Base-by-base conservation (phyloP, 1,140 invertebrate genomes). In the Drosophila kohkoa region DNA sequence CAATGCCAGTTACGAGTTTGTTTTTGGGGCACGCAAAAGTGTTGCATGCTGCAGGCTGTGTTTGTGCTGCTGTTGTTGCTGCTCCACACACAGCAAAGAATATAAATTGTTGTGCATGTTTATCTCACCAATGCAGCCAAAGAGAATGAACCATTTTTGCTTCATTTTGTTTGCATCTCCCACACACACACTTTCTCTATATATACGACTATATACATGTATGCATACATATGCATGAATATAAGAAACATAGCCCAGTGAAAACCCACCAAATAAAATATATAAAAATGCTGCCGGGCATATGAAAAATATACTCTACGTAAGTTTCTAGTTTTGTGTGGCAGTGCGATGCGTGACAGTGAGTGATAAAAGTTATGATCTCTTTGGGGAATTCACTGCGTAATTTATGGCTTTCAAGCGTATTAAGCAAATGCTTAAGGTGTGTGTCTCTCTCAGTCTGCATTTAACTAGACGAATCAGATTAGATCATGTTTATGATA, bases 361-460 rank as follows among this genome's bases (percentile, higher is more conserved):
- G 85, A 83, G 81, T 88, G 81, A 89, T 80, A 89, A 77, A 76
- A 88, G 77, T 89, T 89, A 88, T 88, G 83, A 73, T 75, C 77
- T 81, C 85, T 89, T 75, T 65, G 55, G 69, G 69, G 60, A 64
- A 73, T 69, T 41, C 65, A 55, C 15, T 67, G 63, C 67, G 51
- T 74, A 76, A 67, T 82, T 75, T 77, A 77, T 54, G 77, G 68
- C 62, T 57, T 52, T 25, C 16, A 15, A 25, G 20, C 20, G 16
- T 52, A 32, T 30, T 5, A 11, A 32, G 13, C 4, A 52, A n/a
- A 32, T 49, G 28, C n/a, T 51, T 51, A 28, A 11, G 25, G 20
- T 5, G 25, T 51, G 10, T 51, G 25, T 11, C 5, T 32, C 5
- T 8, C 1, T 32, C 20, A 0, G 32, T 8, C 6, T 32, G 7